Conservation (phyloP, 2,113 vertebrate genomes). For the Dolichotis patagonum region DNA sequence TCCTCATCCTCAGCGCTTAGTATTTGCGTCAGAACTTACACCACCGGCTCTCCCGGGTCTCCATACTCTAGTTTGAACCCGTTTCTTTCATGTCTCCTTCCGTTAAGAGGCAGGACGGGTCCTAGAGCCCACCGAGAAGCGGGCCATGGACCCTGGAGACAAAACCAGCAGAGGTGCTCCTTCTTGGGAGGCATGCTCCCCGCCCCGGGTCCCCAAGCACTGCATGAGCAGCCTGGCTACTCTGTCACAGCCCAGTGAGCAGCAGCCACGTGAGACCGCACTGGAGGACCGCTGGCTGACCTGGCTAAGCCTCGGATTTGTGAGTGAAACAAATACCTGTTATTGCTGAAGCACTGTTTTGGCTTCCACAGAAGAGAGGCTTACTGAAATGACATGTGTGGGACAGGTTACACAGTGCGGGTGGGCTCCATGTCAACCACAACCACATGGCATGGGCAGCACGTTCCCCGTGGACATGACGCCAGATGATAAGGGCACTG, state of each 20-base stretch:
- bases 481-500: neutral
- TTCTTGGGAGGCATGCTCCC: neutral
- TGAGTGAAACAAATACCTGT: neutral
- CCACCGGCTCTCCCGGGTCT: neutral
- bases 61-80: neutral
- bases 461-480: neutral
- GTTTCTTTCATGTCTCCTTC: neutral
- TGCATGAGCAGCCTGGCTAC: neutral
- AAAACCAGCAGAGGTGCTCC: neutral
- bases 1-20: neutral
- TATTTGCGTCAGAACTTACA: neutral
- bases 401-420: neutral
- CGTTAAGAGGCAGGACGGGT: rapidly evolving
- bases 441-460: too few species aligned
- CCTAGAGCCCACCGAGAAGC: neutral
- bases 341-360: neutral
- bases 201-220: neutral
- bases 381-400: rapidly evolving
- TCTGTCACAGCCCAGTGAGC: neutral
- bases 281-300: neutral
- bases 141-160: neutral
- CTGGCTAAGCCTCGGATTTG: neutral
- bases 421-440: neutral
- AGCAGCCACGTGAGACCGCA: neutral
- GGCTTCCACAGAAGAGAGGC: neutral